A percentile compares a stretch with the other conserved stretches of the same genome.
phyloP scores from a whole-genome alignment of 1,140 invertebrate species.

The Steinernema feltiae region DNA sequence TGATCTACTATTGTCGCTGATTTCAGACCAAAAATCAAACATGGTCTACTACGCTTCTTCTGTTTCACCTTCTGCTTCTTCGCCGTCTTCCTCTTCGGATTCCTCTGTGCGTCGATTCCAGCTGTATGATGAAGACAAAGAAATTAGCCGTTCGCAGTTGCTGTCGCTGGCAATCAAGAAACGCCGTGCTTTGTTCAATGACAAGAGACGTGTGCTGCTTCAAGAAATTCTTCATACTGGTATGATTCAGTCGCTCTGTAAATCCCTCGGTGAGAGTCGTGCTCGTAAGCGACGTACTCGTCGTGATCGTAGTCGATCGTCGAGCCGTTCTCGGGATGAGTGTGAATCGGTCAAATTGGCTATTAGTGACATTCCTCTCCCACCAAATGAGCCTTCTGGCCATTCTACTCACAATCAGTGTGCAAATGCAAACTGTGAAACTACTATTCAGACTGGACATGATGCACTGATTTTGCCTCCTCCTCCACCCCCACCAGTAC shows the following conservation, averaged over 20 bases:
- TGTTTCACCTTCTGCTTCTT: background rate
- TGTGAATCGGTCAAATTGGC: background rate
- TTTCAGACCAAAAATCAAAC: background rate
- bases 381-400: background rate
- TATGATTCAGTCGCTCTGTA: constrained; percentile 27
- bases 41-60: background rate
- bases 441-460: background rate
- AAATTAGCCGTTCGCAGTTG: constrained; percentile 1
- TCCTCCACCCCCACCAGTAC: background rate
- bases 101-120: background rate
- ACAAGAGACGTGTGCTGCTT: constrained; percentile 9
- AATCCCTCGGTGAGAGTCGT: constrained; percentile 24
- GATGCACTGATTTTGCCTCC: background rate
- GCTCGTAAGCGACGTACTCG: constrained; percentile 22
- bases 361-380: background rate
- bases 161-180: constrained; percentile 24
- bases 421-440: background rate
- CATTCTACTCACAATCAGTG: background rate
- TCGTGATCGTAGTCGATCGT: constrained; percentile 2
- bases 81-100: background rate
- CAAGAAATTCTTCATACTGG: constrained; percentile 24
- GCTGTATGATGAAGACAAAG: background rate
- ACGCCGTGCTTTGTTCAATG: background rate
- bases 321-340: background rate
- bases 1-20: background rate